phyloP scores from a whole-genome alignment of 1,140 invertebrate genomes.

The Calosoma granatense region DNA sequence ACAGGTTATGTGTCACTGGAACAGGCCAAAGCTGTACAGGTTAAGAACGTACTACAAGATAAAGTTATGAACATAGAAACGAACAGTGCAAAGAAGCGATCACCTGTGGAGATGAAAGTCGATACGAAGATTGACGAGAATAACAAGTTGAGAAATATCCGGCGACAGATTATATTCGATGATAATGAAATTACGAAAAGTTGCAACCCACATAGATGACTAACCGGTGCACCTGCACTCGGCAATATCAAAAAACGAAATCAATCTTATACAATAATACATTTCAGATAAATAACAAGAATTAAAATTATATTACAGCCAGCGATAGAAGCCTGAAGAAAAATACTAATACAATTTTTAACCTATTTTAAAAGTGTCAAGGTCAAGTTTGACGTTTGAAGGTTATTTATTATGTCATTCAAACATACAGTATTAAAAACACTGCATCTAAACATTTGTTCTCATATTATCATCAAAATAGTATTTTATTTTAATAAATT shows the following conservation, averaged over 20 bases:
- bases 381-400: no score
- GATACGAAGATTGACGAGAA: constrained; percentile 27
- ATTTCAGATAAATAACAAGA: constrained; percentile 10
- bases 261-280: constrained; percentile 8
- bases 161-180: constrained; percentile 39
- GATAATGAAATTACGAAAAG: constrained; percentile 19
- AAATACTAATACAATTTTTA: no score
- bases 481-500: no score
- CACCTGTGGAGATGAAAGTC: constrained; percentile 11
- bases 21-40: constrained; percentile 29
- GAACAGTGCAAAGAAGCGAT: constrained; percentile 30
- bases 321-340: constrained; percentile 11
- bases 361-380: no score
- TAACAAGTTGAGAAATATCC: constrained; percentile 35
- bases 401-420: no score
- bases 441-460: no score
- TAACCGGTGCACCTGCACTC: neutral
- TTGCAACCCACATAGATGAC: constrained; percentile 12
- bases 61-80: constrained; percentile 38
- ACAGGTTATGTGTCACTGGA: constrained; percentile 36
- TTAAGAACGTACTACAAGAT: constrained; percentile 38
- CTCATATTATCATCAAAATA: no score
- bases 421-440: no score
- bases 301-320: constrained; percentile 12
- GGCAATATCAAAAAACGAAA: no score